Conservation (phyloP, 2,797 vertebrate genomes). For the Champsocephalus gunnari region DNA sequence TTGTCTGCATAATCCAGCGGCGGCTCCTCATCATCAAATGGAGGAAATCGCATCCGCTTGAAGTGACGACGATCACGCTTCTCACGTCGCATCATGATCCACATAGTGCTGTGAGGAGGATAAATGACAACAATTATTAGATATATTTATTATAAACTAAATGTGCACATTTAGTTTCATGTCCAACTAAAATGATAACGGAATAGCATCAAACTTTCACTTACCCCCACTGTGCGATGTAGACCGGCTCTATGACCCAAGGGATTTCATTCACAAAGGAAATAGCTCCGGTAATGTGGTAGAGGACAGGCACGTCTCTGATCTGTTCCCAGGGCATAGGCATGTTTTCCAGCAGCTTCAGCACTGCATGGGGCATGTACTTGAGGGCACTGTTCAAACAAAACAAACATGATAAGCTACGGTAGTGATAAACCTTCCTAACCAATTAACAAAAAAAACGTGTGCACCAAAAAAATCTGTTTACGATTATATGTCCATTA, state of each 20-base stretch:
- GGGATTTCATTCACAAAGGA: constrained; percentile 99
- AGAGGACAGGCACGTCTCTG: constrained; percentile 95
- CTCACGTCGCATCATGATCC: constrained; percentile 99
- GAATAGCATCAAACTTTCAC: neutral
- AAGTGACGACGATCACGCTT: constrained; percentile 98
- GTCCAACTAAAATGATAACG: neutral
- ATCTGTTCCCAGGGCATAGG: constrained; percentile 99
- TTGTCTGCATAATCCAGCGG: constrained; percentile 99
- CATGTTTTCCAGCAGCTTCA: constrained; percentile 99
- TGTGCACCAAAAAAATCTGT: no score
- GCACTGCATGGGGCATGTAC: constrained; percentile 99
- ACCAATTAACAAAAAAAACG: neutral
- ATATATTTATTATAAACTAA: neutral
- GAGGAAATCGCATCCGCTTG: constrained; percentile 98
- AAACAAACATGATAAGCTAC: neutral
- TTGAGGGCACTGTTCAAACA: constrained; percentile 90
- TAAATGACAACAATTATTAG: neutral
- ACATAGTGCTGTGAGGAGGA: constrained; percentile 90
- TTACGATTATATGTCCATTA: neutral
- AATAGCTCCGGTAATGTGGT: constrained; percentile 99
- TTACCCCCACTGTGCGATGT: constrained; percentile 99
- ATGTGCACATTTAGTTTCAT: rapidly evolving
- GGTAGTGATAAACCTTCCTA: neutral
- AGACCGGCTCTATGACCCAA: constrained; percentile 99
- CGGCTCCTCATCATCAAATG: constrained; percentile 98